Percentiles rank a stretch among this genome's conserved stretches.
phyloP scores from a whole-genome alignment of 2,113 vertebrate species.

The Heterotis niloticus region DNA sequence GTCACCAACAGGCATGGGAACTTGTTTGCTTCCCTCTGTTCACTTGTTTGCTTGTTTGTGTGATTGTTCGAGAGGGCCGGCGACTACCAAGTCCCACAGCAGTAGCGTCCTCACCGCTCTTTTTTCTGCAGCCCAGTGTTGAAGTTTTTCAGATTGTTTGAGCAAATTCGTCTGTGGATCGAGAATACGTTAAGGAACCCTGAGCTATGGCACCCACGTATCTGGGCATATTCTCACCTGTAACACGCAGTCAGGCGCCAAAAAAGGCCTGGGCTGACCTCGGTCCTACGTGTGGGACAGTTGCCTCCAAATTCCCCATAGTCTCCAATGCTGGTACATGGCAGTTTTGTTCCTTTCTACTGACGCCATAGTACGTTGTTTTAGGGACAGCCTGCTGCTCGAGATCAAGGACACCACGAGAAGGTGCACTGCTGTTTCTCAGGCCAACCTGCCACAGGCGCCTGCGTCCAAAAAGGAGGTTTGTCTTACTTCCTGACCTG shows the following conservation, averaged over 20 bases:
- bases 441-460: no score
- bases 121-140: background rate
- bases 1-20: conserved; percentile 62
- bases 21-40: conserved; percentile 39
- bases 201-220: background rate
- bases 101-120: background rate
- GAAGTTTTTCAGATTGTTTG: background rate
- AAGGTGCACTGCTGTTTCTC: no score
- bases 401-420: no score
- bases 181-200: background rate
- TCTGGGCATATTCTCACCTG: background rate
- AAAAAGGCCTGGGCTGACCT: background rate
- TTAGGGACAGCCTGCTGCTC: background rate
- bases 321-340: background rate
- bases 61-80: background rate
- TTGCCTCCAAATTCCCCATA: background rate
- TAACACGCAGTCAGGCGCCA: background rate
- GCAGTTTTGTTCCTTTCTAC: background rate
- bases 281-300: background rate
- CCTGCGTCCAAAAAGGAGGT: no score
- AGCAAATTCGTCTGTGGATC: background rate
- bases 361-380: background rate
- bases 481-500: conserved; percentile 16
- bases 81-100: conserved; percentile 11
- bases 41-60: conserved; percentile 31